A percentile compares a stretch with the other conserved stretches of the same genome.
phyloP scores from a whole-genome alignment of 2,113 vertebrate species.

The Aepyceros melampus region DNA sequence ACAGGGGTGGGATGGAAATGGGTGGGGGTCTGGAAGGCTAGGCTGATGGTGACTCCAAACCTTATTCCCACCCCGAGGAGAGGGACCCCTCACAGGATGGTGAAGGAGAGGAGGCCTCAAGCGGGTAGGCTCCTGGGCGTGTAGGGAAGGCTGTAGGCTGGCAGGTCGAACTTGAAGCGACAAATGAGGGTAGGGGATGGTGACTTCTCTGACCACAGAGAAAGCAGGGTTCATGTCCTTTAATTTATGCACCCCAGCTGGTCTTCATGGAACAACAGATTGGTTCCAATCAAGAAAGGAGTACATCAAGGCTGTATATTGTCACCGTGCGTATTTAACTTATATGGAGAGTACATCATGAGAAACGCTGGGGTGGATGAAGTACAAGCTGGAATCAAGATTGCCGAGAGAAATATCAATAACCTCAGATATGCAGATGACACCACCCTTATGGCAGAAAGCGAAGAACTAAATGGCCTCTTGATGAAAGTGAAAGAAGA shows the following conservation, averaged over 20 bases:
- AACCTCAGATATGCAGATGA: neutral
- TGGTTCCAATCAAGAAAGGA: neutral
- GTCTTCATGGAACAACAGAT: neutral
- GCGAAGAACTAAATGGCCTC: neutral
- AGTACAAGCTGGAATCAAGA: neutral
- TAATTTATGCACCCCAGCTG: neutral
- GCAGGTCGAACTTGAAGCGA: neutral
- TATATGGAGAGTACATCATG: neutral
- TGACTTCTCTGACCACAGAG: neutral
- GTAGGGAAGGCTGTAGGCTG: neutral
- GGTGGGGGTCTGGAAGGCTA: neutral
- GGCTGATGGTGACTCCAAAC: neutral
- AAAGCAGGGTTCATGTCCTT: neutral
- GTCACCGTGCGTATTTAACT: neutral
- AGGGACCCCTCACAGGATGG: neutral
- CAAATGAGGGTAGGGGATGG: too few species aligned
- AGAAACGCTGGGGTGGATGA: neutral
- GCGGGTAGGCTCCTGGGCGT: neutral
- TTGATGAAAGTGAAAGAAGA: neutral
- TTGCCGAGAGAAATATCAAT: neutral
- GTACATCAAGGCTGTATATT: neutral
- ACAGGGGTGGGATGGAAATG: neutral
- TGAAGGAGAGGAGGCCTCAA: neutral
- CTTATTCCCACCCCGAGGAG: neutral
- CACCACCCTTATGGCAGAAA: neutral